Evolutionary conservation across 2,113 vertebrate genomes (phyloP).

Genomic region (Perca schrenkii): DNA sequence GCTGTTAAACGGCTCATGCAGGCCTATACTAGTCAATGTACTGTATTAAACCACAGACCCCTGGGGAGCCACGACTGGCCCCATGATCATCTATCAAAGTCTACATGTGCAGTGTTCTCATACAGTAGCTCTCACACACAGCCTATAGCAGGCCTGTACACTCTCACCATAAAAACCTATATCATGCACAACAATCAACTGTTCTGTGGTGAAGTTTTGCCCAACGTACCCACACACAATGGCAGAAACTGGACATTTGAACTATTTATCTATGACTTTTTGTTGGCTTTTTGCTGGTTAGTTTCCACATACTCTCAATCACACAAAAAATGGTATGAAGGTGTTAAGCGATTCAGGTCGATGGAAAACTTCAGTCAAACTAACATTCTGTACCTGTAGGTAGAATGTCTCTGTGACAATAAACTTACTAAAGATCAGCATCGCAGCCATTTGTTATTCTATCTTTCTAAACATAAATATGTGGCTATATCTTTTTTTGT

Average conservation of each 20-base stretch:
- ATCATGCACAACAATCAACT: neutral
- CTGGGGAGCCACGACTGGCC: slow-evolving; percentile 48
- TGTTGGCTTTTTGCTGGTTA: neutral
- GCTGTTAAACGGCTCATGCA: slow-evolving; percentile 68
- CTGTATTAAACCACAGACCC: slow-evolving; percentile 56
- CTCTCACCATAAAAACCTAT: neutral
- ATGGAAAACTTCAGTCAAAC: neutral
- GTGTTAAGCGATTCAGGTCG: neutral
- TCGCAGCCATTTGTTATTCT: neutral
- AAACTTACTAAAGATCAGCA: neutral
- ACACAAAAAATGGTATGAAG: neutral
- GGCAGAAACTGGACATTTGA: neutral
- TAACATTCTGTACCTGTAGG: neutral
- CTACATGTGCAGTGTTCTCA: slow-evolving; percentile 38
- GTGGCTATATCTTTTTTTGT: neutral
- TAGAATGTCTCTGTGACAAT: neutral
- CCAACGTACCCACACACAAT: neutral
- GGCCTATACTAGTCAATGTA: slow-evolving; percentile 52
- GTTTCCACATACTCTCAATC: neutral
- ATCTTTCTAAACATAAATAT: neutral
- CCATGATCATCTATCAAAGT: slow-evolving; percentile 65
- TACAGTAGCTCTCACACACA: slow-evolving; percentile 24
- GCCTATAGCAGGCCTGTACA: neutral
- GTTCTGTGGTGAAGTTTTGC: neutral
- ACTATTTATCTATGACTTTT: neutral